A percentile compares a stretch with the other conserved stretches of the same genome.
Conservation (phyloP, 2,797 vertebrate genomes). For the Naso thynnoides region DNA sequence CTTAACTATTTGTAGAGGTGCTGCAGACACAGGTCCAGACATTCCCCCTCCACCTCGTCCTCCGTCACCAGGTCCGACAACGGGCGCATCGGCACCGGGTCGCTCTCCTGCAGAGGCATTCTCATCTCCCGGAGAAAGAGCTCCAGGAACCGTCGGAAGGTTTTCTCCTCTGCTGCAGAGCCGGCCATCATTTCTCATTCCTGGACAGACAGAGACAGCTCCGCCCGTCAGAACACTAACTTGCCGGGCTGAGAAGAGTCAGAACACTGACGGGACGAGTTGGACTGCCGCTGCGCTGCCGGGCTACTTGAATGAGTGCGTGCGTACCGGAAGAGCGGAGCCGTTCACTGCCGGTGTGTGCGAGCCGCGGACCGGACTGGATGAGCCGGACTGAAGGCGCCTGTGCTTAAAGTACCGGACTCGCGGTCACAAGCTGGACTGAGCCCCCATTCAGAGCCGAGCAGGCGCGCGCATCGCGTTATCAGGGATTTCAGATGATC, state of each 20-base stretch:
- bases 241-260: slow-evolving; percentile 57
- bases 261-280: slow-evolving; percentile 29
- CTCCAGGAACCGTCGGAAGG: slow-evolving; percentile 98
- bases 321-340: slow-evolving; percentile 48
- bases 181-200: slow-evolving; percentile 94
- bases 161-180: slow-evolving; percentile 95
- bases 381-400: slow-evolving; percentile 38
- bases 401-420: slow-evolving; percentile 47
- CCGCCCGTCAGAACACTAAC: slow-evolving; percentile 62
- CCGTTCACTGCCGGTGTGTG: slow-evolving; percentile 42
- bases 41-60: slow-evolving; percentile 96
- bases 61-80: slow-evolving; percentile 92
- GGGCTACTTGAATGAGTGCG: slow-evolving; percentile 47
- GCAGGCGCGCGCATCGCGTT: slow-evolving; percentile 74
- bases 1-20: slow-evolving; percentile 99
- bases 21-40: slow-evolving; percentile 95
- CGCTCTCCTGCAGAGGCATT: slow-evolving; percentile 92
- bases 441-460: slow-evolving; percentile 71
- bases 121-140: slow-evolving; percentile 96
- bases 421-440: slow-evolving; percentile 68
- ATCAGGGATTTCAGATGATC: slow-evolving; percentile 76
- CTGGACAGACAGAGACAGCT: slow-evolving; percentile 80
- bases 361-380: slow-evolving; percentile 31
- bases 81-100: slow-evolving; percentile 90
- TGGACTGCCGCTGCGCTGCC: slow-evolving; percentile 34